Evolutionary conservation across 1,140 invertebrate genomes (phyloP).

Genomic region (Chironomus tepperi): DNA sequence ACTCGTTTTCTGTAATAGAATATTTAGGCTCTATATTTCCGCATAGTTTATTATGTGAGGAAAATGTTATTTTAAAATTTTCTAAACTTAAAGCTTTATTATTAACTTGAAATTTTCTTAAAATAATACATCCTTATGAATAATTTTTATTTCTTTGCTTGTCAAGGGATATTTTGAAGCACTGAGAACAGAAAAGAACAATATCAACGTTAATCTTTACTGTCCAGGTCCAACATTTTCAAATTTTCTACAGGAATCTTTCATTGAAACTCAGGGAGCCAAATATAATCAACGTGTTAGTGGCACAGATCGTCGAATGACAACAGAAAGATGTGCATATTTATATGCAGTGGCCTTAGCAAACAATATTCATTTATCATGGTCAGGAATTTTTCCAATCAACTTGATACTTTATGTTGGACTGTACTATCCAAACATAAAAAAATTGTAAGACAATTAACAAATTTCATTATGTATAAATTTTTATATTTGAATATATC

Average conservation of each 20-base stretch:
- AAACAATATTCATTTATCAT: slow-evolving; percentile 65
- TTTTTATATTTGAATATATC: neutral
- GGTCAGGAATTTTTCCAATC: slow-evolving; percentile 59
- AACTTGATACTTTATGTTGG: slow-evolving; percentile 54
- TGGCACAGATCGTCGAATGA: slow-evolving; percentile 52
- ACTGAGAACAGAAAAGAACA: slow-evolving; percentile 53
- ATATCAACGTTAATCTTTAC: slow-evolving; percentile 51
- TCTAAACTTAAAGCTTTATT: slow-evolving; percentile 2
- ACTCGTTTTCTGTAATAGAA: no score
- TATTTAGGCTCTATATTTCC: no score
- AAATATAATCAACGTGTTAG: slow-evolving; percentile 46
- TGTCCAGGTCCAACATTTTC: slow-evolving; percentile 70
- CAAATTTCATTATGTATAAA: neutral
- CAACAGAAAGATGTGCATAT: slow-evolving; percentile 59
- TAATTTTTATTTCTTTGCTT: neutral
- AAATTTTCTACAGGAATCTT: slow-evolving; percentile 57
- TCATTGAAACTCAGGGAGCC: slow-evolving; percentile 54
- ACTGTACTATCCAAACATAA: slow-evolving; percentile 55
- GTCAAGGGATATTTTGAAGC: slow-evolving; percentile 60
- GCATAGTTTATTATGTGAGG: no score
- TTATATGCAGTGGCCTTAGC: slow-evolving; percentile 67
- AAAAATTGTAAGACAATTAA: slow-evolving; percentile 43
- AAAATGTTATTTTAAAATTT: slow-evolving; percentile 24
- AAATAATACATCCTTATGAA: no score
- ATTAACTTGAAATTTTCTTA: slow-evolving; percentile 13